Evolutionary conservation across 2,797 vertebrate species (phyloP), one percentile per base, ranked within the genome.

Genomic region (Delichon dasypus): DNA sequence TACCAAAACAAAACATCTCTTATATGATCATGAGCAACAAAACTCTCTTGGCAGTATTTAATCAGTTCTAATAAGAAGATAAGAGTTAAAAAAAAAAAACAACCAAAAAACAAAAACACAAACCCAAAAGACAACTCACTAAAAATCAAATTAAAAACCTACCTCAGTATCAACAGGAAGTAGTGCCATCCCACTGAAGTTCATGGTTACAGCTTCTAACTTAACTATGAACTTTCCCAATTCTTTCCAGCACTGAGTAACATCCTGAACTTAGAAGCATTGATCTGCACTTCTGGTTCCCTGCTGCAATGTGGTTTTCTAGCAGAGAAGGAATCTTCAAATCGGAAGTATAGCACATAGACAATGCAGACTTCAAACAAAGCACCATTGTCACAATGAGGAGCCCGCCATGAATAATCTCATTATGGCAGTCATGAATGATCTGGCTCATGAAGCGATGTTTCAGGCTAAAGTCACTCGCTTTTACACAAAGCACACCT

Each of bases 171-270:
- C 36, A 86, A 73, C 2, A 88, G 71, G 60, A 95, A 90, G 51
- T n/a, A 42, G 40, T n/a, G 68, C 25, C 44, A 84, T 51, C 36
- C 73, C 79, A 66, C 17, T 53, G 66, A 53, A 91, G 83, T 70
- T 50, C 62, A 85, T 7, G 17, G 87, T 70, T 61, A 91, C 73
- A 62, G 83, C n/a, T 88, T 89, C 88, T 64, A 66, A 85, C n/a
- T 62, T 83, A 85, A 36, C 64, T 85, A 67, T 32, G 74, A 95
- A 55, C 71, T 38, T 79, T 79, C 53, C 53, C 67, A 64, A 54
- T 81, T 94, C 95, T 60, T 94, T 87, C 50, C 93, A 93, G 64
- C 66, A 65, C 44, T 20, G 75, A 96, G 40, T 60, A 91, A 91
- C 71, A 90, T 64, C 71, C 67, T 82, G 83, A 73, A 82, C 50